Evolutionary conservation across 2,888 invertebrate species (phyloP).

Genomic region (Eupithecia centaureata): DNA sequence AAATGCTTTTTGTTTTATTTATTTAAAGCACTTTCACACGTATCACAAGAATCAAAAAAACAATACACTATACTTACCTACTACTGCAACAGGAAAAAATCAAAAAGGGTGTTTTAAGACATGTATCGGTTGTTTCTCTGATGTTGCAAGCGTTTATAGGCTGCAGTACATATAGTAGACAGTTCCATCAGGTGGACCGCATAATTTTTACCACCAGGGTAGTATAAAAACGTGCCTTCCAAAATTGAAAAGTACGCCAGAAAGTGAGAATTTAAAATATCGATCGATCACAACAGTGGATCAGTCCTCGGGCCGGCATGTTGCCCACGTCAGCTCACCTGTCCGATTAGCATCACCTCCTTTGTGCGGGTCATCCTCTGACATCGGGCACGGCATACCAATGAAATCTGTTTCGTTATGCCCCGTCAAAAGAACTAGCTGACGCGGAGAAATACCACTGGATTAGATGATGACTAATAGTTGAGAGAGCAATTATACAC

Average conservation of each 20-base stretch:
- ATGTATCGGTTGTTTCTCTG: too few relatives aligned
- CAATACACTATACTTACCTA: too few relatives aligned
- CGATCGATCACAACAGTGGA: constrained; percentile 65
- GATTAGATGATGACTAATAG: constrained; percentile 76
- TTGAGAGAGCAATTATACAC: neutral
- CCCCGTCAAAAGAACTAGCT: constrained; percentile 74
- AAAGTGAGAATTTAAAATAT: constrained; percentile 58
- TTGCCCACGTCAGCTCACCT: constrained; percentile 74
- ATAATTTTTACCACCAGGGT: too few relatives aligned
- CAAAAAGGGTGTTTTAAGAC: too few relatives aligned
- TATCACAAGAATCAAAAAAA: too few relatives aligned
- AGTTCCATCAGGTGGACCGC: too few relatives aligned
- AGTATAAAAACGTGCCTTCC: neutral
- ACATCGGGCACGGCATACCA: constrained; percentile 58
- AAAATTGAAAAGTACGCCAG: constrained; percentile 44
- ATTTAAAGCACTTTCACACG: too few relatives aligned
- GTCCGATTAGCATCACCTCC: constrained; percentile 81
- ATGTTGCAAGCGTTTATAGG: too few relatives aligned
- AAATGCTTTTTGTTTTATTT: too few relatives aligned
- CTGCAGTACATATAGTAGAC: too few relatives aligned
- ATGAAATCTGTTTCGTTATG: constrained; percentile 81
- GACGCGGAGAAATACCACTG: constrained; percentile 67
- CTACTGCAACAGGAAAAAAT: too few relatives aligned
- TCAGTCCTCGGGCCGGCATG: constrained; percentile 48
- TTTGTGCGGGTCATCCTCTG: constrained; percentile 75